Conservation (phyloP, 1,140 invertebrate genomes). For the Coptotermes formosanus region DNA sequence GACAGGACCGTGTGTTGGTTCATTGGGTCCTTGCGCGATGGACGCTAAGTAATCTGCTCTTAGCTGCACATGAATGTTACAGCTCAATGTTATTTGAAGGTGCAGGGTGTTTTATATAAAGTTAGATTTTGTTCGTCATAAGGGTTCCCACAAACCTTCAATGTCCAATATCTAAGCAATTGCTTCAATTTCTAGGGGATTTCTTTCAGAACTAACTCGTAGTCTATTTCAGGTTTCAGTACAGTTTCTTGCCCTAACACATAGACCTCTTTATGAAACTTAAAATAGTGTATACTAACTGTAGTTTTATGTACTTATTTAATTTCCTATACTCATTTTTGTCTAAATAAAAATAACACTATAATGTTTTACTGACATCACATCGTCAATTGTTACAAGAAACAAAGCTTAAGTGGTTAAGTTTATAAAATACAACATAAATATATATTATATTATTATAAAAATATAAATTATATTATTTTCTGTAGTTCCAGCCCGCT, state of each 20-base stretch:
- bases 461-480: too few species aligned
- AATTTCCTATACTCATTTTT: too few species aligned
- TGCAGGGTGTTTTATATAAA: background rate
- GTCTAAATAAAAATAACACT: too few species aligned
- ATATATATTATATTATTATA: too few species aligned
- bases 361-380: too few species aligned
- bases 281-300: background rate
- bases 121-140: background rate
- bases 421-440: too few species aligned
- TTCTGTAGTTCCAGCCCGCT: too few species aligned
- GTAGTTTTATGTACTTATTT: too few species aligned
- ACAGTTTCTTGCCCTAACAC: background rate
- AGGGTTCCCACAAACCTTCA: background rate
- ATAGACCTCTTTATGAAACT: background rate
- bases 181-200: slow-evolving; percentile 26
- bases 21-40: background rate
- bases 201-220: background rate
- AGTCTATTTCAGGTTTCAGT: background rate
- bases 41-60: background rate
- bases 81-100: background rate
- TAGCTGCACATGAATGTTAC: background rate
- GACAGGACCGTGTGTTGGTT: background rate
- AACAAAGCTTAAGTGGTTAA: too few species aligned
- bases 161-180: slow-evolving; percentile 28
- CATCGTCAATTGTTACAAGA: too few species aligned